Conservation (phyloP, 2,888 invertebrate species). For the Lissonota sp. region DNA sequence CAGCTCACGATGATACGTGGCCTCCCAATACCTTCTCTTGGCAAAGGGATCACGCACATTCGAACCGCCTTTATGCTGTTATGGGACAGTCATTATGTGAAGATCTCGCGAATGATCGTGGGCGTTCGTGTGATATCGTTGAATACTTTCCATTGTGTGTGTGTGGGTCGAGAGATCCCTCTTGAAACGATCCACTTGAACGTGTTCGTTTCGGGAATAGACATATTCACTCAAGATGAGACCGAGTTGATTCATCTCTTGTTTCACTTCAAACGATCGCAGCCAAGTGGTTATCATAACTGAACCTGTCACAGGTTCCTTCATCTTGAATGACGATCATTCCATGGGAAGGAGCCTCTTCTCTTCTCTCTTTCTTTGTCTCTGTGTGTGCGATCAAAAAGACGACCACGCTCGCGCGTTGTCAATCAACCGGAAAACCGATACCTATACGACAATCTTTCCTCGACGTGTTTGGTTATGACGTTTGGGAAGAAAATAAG, state of each 20-base stretch:
- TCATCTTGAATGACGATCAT: constrained; percentile 13
- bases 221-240: not conserved
- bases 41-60: constrained; percentile 7
- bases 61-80: constrained; percentile 44
- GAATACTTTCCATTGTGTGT: constrained; percentile 11
- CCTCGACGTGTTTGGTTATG: not conserved
- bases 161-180: constrained; percentile 13
- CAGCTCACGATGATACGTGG: constrained; percentile 12
- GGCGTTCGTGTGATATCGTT: constrained; percentile 32
- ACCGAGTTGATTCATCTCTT: not conserved
- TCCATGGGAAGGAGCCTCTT: constrained; percentile 21
- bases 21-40: constrained; percentile 22
- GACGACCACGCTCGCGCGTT: constrained; percentile 2
- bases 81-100: constrained; percentile 4
- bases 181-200: constrained; percentile 52
- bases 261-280: not conserved
- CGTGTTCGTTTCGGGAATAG: not conserved
- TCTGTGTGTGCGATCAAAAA: not conserved
- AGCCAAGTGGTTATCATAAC: constrained; percentile 19
- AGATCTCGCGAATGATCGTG: constrained; percentile 45
- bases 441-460: constrained; percentile 14
- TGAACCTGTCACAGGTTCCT: constrained; percentile 24
- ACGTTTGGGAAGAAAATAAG: not conserved
- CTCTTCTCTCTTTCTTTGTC: no score
- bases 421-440: constrained; percentile 21